These are phyloP conservation scores for Cantharis rufa DNA, from an alignment of 2,888 invertebrate species.

Conservation along the genomic window DNA sequence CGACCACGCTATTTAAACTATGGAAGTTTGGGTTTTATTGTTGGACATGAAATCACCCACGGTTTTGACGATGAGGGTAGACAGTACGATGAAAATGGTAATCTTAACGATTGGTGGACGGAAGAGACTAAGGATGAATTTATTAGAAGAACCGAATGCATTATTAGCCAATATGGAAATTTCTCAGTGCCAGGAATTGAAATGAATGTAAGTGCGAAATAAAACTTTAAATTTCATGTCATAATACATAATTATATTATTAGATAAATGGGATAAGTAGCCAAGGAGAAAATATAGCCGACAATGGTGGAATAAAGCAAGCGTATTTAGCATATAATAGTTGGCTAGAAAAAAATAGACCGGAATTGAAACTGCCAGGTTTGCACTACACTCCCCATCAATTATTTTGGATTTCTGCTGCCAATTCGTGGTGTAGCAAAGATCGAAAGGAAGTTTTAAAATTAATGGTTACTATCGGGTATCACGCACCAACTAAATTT, in stretches of 20 bases:
- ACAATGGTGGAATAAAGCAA: conserved; percentile 20
- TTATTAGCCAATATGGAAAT: conserved; percentile 91
- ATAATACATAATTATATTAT: conserved; percentile 43
- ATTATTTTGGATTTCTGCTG: conserved; percentile 20
- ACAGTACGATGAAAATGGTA: conserved; percentile 57
- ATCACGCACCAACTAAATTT: conserved; percentile 7
- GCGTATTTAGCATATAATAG: conserved; percentile 12
- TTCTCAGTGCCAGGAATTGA: conserved; percentile 79
- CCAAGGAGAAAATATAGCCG: conserved; percentile 21
- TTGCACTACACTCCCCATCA: conserved; percentile 13
- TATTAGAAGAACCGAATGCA: conserved; percentile 74
- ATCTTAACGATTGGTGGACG: conserved; percentile 78
- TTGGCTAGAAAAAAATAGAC: conserved; percentile 2
- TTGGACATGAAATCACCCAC: conserved; percentile 15
- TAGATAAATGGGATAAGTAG: conserved; percentile 13
- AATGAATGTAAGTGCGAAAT: conserved; percentile 64
- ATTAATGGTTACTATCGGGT: neutral
- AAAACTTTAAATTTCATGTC: neutral
- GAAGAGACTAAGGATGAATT: neutral
- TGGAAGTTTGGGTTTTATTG: conserved; percentile 5
- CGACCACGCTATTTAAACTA: conserved; percentile 11
- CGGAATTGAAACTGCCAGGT: conserved; percentile 5
- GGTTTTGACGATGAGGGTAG: conserved; percentile 11
- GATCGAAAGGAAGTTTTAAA: neutral
- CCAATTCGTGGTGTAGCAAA: conserved; percentile 11